phyloP scores from a whole-genome alignment of 2,113 vertebrate genomes.

The Chauna torquata region DNA sequence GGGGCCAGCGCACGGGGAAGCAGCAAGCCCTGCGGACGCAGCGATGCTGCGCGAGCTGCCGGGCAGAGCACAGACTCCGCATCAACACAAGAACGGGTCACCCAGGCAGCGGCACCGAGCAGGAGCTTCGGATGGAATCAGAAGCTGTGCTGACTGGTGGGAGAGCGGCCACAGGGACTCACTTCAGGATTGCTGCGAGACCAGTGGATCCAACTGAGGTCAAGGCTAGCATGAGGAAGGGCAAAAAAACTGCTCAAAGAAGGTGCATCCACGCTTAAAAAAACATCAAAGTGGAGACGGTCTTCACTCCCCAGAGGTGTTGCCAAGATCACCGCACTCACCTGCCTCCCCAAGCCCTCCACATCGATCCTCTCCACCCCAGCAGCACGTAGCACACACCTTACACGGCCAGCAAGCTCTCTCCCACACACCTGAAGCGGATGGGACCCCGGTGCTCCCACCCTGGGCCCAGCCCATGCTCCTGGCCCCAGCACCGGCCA shows the following conservation, averaged over 20 bases:
- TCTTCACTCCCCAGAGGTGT: neutral
- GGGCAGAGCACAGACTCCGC: neutral
- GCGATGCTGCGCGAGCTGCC: neutral
- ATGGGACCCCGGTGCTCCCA: neutral
- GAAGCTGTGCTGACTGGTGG: neutral
- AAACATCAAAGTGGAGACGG: neutral
- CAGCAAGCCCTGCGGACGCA: accelerated
- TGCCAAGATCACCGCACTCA: neutral
- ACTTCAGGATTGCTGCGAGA: accelerated
- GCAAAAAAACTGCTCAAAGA: neutral
- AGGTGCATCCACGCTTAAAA: neutral
- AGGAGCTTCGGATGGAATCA: neutral
- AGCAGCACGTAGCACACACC: accelerated
- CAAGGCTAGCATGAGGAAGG: accelerated
- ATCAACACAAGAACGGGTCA: neutral
- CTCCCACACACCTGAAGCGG: too few species aligned
- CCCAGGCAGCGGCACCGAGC: neutral
- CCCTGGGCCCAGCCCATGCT: neutral
- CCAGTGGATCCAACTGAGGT: neutral
- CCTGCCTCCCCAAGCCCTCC: neutral
- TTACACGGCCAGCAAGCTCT: accelerated
- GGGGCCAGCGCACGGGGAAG: neutral
- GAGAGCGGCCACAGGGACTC: neutral
- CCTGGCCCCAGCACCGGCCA: neutral
- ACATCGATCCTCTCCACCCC: accelerated